A percentile compares a stretch with the other conserved stretches of the same genome.
These are phyloP conservation scores for Drosophila santomea DNA, from an alignment of 1,140 invertebrate species.

Conservation along the genomic window DNA sequence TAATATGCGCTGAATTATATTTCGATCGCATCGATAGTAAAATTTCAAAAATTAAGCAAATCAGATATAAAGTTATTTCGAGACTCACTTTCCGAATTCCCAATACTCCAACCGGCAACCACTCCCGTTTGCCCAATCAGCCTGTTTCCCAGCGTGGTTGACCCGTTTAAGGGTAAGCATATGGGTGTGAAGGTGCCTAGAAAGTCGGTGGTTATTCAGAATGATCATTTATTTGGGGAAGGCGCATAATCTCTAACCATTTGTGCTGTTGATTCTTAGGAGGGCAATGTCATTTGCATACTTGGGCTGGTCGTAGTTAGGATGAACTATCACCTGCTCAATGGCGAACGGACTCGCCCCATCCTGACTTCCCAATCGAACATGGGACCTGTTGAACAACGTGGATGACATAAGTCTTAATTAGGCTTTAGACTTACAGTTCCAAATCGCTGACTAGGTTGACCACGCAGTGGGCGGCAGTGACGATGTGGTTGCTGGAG, in stretches of 20 bases:
- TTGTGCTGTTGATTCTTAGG: slow-evolving; percentile 84
- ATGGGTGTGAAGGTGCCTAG: slow-evolving; percentile 84
- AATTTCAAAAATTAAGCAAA: slow-evolving; percentile 11
- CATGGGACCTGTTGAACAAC: slow-evolving; percentile 83
- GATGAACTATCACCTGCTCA: slow-evolving; percentile 85
- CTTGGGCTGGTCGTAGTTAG: slow-evolving; percentile 86
- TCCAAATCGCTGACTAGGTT: slow-evolving; percentile 84
- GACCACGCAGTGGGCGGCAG: slow-evolving; percentile 89
- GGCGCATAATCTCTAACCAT: slow-evolving; percentile 10
- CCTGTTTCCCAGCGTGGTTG: slow-evolving; percentile 47
- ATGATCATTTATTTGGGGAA: background rate
- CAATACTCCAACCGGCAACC: slow-evolving; percentile 86
- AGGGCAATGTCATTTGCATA: slow-evolving; percentile 89
- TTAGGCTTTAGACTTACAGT: slow-evolving; percentile 83
- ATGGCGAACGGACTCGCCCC: slow-evolving; percentile 86
- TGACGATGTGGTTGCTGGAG: slow-evolving; percentile 87
- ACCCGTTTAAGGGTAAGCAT: slow-evolving; percentile 85
- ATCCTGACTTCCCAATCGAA: slow-evolving; percentile 88
- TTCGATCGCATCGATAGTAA: background rate
- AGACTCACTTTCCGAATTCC: slow-evolving; percentile 57
- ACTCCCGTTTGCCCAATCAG: slow-evolving; percentile 84
- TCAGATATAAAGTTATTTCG: slow-evolving; percentile 18
- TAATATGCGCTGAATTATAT: slow-evolving; percentile 1
- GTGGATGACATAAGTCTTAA: background rate
- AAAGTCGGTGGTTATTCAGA: background rate